phyloP scores from a whole-genome alignment of 2,888 invertebrate species.

The Caradrina clavipalpis region DNA sequence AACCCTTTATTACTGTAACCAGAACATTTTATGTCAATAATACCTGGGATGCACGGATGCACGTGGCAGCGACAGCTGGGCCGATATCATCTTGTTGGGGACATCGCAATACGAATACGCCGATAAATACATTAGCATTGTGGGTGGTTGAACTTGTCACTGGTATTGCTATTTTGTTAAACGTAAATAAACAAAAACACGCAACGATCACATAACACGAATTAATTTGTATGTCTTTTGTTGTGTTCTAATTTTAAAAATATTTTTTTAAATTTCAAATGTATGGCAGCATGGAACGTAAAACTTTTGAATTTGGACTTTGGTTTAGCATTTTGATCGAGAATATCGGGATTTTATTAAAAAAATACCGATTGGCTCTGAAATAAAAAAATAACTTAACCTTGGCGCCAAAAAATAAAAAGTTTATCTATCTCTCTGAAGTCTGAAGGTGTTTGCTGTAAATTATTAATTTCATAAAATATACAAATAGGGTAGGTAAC shows the following conservation, averaged over 20 bases:
- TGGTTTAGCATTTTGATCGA: neutral
- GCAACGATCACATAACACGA: neutral
- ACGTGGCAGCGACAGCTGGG: constrained; percentile 80
- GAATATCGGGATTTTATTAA: constrained; percentile 7
- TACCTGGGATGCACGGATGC: constrained; percentile 63
- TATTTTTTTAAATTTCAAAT: neutral
- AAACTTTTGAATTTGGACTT: constrained; percentile 15
- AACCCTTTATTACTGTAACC: constrained; percentile 39
- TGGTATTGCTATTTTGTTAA: constrained; percentile 45
- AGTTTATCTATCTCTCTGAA: neutral
- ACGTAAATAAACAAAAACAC: constrained; percentile 39
- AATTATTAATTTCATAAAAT: neutral
- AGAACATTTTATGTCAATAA: constrained; percentile 57
- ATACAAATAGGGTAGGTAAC: too few relatives aligned
- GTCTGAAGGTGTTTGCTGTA: neutral
- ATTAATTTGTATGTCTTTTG: neutral
- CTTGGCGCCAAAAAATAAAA: constrained; percentile 21
- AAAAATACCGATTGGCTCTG: neutral
- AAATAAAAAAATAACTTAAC: neutral
- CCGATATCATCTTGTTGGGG: constrained; percentile 77
- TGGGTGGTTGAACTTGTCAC: constrained; percentile 61
- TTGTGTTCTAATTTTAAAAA: constrained; percentile 34
- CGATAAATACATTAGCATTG: constrained; percentile 60
- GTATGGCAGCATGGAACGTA: neutral
- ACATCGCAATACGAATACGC: constrained; percentile 64